Percentiles rank a stretch among this genome's conserved stretches.
These are phyloP conservation scores for Danaus plexippus DNA, from an alignment of 1,140 invertebrate genomes.

Conservation along the genomic window DNA sequence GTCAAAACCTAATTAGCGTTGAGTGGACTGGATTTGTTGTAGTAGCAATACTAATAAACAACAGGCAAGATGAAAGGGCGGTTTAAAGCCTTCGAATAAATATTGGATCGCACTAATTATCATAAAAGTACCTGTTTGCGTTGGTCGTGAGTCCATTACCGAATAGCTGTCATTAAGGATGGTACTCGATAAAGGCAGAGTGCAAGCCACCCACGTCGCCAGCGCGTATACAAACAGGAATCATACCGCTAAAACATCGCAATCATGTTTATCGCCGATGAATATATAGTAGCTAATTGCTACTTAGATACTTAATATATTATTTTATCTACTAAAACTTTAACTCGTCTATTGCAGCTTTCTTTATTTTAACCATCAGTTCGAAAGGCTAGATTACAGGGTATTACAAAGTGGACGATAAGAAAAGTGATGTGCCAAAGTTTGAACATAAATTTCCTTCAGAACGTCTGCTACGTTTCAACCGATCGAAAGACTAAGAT, in stretches of 20 bases:
- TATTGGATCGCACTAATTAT: constrained; percentile 65
- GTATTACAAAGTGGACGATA: constrained; percentile 48
- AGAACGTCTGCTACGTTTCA: constrained; percentile 50
- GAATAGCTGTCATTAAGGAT: constrained; percentile 61
- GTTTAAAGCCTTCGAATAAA: constrained; percentile 52
- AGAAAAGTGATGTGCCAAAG: constrained; percentile 59
- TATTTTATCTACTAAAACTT: constrained; percentile 26
- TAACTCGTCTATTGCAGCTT: neutral
- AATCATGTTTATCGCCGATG: constrained; percentile 37
- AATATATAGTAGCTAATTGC: constrained; percentile 47
- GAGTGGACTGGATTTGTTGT: constrained; percentile 38
- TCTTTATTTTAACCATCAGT: constrained; percentile 10
- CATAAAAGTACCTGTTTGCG: constrained; percentile 56
- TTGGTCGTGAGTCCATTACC: constrained; percentile 52
- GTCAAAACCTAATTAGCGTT: constrained; percentile 43
- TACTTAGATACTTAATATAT: constrained; percentile 37
- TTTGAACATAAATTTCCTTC: constrained; percentile 56
- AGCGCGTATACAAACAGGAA: constrained; percentile 37
- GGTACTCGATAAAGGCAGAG: constrained; percentile 40
- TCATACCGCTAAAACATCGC: constrained; percentile 48
- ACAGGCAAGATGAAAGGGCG: constrained; percentile 52
- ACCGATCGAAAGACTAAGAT: constrained; percentile 54
- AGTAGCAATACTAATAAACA: constrained; percentile 54
- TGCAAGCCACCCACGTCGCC: constrained; percentile 51
- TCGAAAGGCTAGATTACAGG: constrained; percentile 39